Base-by-base conservation (phyloP, 2,888 invertebrate genomes). In the Ptychoptera contaminata region DNA sequence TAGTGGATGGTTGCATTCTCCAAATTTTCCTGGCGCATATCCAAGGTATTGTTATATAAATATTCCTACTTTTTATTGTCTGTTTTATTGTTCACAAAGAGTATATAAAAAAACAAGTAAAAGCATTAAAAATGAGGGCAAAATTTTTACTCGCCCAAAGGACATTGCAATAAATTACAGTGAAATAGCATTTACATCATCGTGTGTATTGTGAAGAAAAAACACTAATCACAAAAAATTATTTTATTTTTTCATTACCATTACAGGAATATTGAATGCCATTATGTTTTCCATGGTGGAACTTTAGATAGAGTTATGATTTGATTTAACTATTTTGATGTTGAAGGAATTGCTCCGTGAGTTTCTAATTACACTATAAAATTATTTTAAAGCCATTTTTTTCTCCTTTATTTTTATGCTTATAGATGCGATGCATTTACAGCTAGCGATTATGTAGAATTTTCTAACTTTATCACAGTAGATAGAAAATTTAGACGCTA, bases 381-480 rank as follows among this genome's bases (percentile, higher is more conserved):
- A 46, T 42, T 43, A 35, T 15, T 29, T 35, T 37, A 11, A 12
- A 16, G 8, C 34, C 23, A 34, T 11, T 11, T 38, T 12, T 29
- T 44, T 42, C 5, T 47, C 39, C 16, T 6, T 37, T 38, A 14
- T 46, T 44, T 48, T 42, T 51, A 50, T 53, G 42, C 45, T 71
- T 65, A 29, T 70, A 96, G 94, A 51, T 97, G 96, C 62, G 86
- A 87, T 57, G 83, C 85, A 46, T 76, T 79, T 40, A 85, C 92
- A 2, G 87, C 90, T 37, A 94, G 93, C 58, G 97, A 97, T 67
- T 94, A 84, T 66, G 86, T 97, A 43, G 90, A 94, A 63, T 92
- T 97, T 67, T 93, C 93, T 40, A 97, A 96, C 70, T 91, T 83
- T 61, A 78, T 86, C 73, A 79, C 85, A 49, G 77, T 82, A 53